Percentiles rank a stretch among this genome's conserved stretches.
These are phyloP conservation scores for Lynx canadensis DNA, from an alignment of 2,113 vertebrate species.

Conservation along the genomic window DNA sequence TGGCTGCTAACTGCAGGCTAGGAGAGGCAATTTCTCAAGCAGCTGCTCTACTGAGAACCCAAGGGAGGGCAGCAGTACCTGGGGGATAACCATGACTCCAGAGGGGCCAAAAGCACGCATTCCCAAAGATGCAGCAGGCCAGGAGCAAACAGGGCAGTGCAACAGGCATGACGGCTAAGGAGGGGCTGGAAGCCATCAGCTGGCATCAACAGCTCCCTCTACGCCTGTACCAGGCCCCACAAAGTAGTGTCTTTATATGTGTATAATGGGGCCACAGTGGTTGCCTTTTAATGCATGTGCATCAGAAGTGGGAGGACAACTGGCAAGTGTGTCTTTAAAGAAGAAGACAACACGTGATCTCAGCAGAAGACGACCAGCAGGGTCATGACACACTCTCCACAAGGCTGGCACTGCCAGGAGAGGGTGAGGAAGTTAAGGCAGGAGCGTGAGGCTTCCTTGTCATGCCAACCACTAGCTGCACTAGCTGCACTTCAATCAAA, in stretches of 20 bases:
- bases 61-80: not conserved
- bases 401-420: not conserved
- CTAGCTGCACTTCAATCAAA: not conserved
- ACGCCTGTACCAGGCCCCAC: too few species aligned
- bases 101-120: not conserved
- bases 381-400: not conserved
- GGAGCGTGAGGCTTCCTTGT: not conserved
- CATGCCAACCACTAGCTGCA: not conserved
- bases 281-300: not conserved
- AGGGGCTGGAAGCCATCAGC: not conserved
- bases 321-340: not conserved
- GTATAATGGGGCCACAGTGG: not conserved
- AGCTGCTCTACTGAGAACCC: not conserved
- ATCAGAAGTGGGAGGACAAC: not conserved
- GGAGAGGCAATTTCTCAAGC: not conserved
- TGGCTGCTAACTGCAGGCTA: not conserved
- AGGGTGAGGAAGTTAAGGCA: not conserved
- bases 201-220: not conserved
- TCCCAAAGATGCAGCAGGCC: not conserved
- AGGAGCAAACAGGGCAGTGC: not conserved
- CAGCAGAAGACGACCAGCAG: not conserved
- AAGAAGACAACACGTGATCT: not conserved
- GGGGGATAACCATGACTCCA: not conserved
- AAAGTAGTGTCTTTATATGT: not conserved
- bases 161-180: not conserved